These are phyloP conservation scores for Bombyx mori DNA, from an alignment of 1,140 invertebrate genomes.

Conservation along the genomic window DNA sequence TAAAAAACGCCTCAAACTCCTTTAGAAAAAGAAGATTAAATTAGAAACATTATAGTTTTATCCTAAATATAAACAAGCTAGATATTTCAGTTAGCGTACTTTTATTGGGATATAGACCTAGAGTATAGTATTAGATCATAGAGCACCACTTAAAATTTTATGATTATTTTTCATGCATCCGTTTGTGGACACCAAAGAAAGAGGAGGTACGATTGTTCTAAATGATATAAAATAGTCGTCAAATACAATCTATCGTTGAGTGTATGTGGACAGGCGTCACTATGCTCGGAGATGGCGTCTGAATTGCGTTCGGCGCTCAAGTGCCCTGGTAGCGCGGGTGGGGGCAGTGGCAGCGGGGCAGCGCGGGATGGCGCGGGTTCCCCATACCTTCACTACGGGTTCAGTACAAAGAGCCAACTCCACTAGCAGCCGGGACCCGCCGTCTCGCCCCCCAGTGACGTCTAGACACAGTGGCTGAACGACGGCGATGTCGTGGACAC, in stretches of 20 bases:
- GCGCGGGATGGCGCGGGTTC: slow-evolving; percentile 61
- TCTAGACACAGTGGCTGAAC: slow-evolving; percentile 33
- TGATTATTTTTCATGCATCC: slow-evolving; percentile 22
- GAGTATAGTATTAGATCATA: too few species aligned
- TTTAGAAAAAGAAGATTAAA: too few species aligned
- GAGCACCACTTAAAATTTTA: not conserved
- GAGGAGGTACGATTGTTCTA: slow-evolving; percentile 51
- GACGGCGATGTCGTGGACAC: not conserved
- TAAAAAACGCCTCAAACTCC: too few species aligned
- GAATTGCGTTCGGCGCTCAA: slow-evolving; percentile 79
- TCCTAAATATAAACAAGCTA: too few species aligned
- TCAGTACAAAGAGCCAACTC: slow-evolving; percentile 73
- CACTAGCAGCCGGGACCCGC: slow-evolving; percentile 59
- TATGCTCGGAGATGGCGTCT: slow-evolving; percentile 78
- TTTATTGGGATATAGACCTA: too few species aligned
- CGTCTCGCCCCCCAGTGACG: slow-evolving; percentile 58
- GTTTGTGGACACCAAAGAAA: slow-evolving; percentile 29
- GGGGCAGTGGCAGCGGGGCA: slow-evolving; percentile 48
- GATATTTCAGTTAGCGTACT: too few species aligned
- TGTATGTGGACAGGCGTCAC: slow-evolving; percentile 71
- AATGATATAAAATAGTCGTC: slow-evolving; percentile 1
- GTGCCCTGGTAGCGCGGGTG: slow-evolving; percentile 73
- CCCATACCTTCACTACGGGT: slow-evolving; percentile 75
- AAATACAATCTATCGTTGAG: slow-evolving; percentile 14
- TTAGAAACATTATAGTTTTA: too few species aligned